Percentiles rank a stretch among this genome's conserved stretches.
Conservation (phyloP, 2,888 invertebrate species). For the Yponomeuta evonymella region DNA sequence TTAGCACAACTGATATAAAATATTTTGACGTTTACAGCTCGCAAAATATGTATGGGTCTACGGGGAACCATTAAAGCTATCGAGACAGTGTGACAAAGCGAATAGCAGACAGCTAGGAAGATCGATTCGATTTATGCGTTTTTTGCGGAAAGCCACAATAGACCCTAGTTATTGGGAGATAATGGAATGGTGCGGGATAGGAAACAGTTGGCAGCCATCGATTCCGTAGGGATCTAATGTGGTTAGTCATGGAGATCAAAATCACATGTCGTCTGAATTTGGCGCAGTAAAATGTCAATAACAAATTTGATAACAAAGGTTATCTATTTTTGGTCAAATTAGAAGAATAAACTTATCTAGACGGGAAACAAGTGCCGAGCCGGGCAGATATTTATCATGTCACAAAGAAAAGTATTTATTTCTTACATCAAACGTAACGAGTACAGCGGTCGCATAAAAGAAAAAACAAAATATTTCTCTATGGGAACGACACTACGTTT, state of each 20-base stretch:
- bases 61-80: constrained; percentile 56
- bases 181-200: constrained; percentile 48
- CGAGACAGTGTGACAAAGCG: constrained; percentile 47
- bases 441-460: constrained; percentile 21
- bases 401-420: constrained; percentile 21
- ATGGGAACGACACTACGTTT: constrained; percentile 31
- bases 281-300: constrained; percentile 27
- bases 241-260: constrained; percentile 72
- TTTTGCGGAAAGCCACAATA: constrained; percentile 63
- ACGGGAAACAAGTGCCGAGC: not conserved
- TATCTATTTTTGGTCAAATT: not conserved
- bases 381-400: constrained; percentile 13
- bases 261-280: constrained; percentile 63
- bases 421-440: constrained; percentile 21
- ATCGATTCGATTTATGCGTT: constrained; percentile 74
- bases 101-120: constrained; percentile 62
- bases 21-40: constrained; percentile 68
- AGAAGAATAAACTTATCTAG: not conserved
- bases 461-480: constrained; percentile 21
- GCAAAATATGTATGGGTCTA: constrained; percentile 60
- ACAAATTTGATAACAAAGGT: not conserved
- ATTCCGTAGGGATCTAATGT: constrained; percentile 51
- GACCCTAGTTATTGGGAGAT: constrained; percentile 69
- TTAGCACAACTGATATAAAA: constrained; percentile 47
- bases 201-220: constrained; percentile 66